These are phyloP conservation scores for Enteromius viviparus DNA, from an alignment of 2,797 vertebrate genomes.

Conservation along the genomic window DNA sequence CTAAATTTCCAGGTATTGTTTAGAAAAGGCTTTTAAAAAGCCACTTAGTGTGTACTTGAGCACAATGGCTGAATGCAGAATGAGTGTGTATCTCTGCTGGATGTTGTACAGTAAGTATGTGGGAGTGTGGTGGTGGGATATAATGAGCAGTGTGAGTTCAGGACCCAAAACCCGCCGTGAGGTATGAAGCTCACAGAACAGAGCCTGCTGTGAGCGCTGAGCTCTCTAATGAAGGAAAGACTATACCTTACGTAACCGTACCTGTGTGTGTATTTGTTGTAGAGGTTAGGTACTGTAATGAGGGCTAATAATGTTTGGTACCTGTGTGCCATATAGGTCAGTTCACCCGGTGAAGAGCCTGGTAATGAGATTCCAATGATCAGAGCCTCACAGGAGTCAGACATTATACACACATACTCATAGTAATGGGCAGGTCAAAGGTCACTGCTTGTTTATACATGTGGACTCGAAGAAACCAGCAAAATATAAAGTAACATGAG, in stretches of 20 bases:
- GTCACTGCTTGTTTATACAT: slow-evolving; percentile 16
- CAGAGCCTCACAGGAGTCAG: slow-evolving; percentile 5
- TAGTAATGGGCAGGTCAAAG: slow-evolving; percentile 14
- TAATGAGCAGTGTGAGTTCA: slow-evolving; percentile 36
- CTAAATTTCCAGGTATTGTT: not conserved
- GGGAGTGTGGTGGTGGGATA: slow-evolving; percentile 21
- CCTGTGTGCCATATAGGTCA: slow-evolving; percentile 32
- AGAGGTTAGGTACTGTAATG: slow-evolving; percentile 33
- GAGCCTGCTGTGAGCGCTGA: not conserved
- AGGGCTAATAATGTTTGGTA: slow-evolving; percentile 30
- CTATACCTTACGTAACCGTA: slow-evolving; percentile 8
- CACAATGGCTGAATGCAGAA: not conserved
- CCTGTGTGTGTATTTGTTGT: slow-evolving; percentile 9
- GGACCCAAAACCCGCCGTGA: slow-evolving; percentile 4
- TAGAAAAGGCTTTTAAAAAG: not conserved
- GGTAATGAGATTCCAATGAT: slow-evolving; percentile 40
- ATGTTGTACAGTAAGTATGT: slow-evolving; percentile 31
- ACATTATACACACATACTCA: slow-evolving; percentile 22
- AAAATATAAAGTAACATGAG: slow-evolving; percentile 14
- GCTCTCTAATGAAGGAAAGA: slow-evolving; percentile 38
- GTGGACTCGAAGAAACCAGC: not conserved
- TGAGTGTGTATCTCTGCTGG: slow-evolving; percentile 13
- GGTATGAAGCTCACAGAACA: slow-evolving; percentile 22
- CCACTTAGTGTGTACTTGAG: not conserved
- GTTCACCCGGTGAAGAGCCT: slow-evolving; percentile 25